A percentile compares a stretch with the other conserved stretches of the same genome.
Conservation (phyloP, 2,888 invertebrate species). For the Periphyllus acericola region DNA sequence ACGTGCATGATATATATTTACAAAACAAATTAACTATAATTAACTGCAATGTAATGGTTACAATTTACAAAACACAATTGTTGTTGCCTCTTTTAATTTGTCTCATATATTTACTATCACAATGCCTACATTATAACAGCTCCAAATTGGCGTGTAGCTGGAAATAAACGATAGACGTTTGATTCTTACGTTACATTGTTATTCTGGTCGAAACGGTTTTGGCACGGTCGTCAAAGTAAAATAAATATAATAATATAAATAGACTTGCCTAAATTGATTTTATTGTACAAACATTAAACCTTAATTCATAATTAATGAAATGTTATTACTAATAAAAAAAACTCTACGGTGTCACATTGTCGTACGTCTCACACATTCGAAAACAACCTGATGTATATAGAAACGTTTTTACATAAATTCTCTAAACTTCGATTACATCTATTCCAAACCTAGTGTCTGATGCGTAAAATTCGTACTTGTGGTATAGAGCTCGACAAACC, state of each 20-base stretch:
- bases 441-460: too few species aligned
- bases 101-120: neutral
- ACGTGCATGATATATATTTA: neutral
- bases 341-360: neutral
- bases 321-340: neutral
- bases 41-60: too few species aligned
- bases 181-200: neutral
- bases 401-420: too few species aligned
- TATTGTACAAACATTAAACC: neutral
- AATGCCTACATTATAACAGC: neutral
- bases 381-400: neutral
- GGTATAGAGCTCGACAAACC: too few species aligned
- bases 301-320: neutral
- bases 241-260: too few species aligned
- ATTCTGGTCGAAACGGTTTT: neutral
- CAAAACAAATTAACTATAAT: neutral
- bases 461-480: too few species aligned
- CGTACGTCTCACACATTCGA: neutral
- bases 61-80: neutral
- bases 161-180: neutral
- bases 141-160: neutral
- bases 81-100: slow-evolving; percentile 8
- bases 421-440: too few species aligned
- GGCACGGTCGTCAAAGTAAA: neutral
- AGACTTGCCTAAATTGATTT: neutral